Base-by-base conservation (phyloP, 2,888 invertebrate species). In the Eupithecia tripunctaria region DNA sequence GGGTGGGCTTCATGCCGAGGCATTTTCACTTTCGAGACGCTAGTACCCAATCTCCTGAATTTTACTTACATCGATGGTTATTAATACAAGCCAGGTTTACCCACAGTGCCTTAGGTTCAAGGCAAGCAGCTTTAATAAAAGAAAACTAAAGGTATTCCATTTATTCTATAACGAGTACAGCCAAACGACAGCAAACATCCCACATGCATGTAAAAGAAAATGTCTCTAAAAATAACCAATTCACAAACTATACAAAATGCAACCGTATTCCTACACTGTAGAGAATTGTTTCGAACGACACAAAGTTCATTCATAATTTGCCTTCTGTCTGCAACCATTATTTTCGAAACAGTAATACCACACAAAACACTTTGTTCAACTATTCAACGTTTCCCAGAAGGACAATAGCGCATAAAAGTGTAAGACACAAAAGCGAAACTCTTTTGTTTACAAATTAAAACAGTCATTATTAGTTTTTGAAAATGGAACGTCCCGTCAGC, bases 261-360 rank as follows among this genome's bases (percentile, higher is more conserved):
- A 29, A 75, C 77, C 51, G 32, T 80, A 77, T 0, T 0, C 0
- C 0, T 25, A n/a, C 0, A 2, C 0, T 0, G 66, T 75, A 76
- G 56, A 70, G 72, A 12, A 29, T 47, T 76, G 62, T 79, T 78
- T 79, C 8, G 43, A 72, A 47, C 38, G 68, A 68, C 36, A 25
- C 2, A 1, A 0, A 32, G 25, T 71, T 81, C 81, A 84, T 88
- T 86, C 84, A 86, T 82, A 78, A 79, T 80, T 79, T 79, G 80
- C 80, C 76, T 75, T 71, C 77, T 70, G 76, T 75, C 75, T 72
- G 60, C 41, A 70, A 73, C 75, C 82, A 85, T 86, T 89, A 86
- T 91, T 90, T 88, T 80, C 81, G 85, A 90, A 91, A 91, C 88
- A 91, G 85, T 82, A 82, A 82, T 82, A 90, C 91, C 91, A 81